Percentiles rank a stretch among this genome's conserved stretches.
phyloP scores from a whole-genome alignment of 2,797 vertebrate genomes.

The Buphagus erythrorhynchus region DNA sequence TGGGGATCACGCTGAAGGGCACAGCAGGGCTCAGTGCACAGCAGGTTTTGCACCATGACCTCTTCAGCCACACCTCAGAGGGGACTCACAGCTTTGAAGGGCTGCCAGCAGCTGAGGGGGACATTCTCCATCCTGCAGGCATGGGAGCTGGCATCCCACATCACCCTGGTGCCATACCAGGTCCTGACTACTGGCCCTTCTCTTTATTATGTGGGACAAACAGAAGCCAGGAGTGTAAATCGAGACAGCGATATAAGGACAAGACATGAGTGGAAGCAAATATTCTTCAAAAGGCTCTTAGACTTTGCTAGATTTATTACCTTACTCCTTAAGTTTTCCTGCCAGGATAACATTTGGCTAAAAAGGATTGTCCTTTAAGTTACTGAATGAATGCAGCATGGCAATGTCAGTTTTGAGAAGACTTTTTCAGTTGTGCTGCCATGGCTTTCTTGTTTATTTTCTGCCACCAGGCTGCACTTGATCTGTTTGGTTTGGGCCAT shows the following conservation, averaged over 20 bases:
- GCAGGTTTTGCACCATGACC: fast-evolving
- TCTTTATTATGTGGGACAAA: not conserved
- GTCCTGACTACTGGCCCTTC: not conserved
- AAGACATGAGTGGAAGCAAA: not conserved
- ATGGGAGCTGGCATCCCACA: not conserved
- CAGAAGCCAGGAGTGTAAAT: not conserved
- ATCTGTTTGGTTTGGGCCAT: not conserved
- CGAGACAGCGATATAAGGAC: not conserved
- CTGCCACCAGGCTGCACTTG: not conserved
- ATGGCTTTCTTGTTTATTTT: not conserved
- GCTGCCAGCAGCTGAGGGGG: not conserved
- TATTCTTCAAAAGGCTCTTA: conserved; percentile 8
- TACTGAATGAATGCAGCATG: not conserved
- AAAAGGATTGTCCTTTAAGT: not conserved
- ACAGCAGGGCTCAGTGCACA: fast-evolving
- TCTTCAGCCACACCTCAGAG: fast-evolving
- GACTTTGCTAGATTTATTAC: not conserved
- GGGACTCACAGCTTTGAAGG: not conserved
- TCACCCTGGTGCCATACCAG: not conserved
- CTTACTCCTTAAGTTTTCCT: not conserved
- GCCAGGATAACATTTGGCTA: conserved; percentile 4
- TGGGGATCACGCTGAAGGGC: fast-evolving
- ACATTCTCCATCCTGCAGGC: not conserved
- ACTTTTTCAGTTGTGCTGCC: not conserved
- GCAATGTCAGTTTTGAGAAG: not conserved